A percentile compares a stretch with the other conserved stretches of the same genome.
Conservation (phyloP, 2,888 invertebrate genomes). For the Apamea sordens region DNA sequence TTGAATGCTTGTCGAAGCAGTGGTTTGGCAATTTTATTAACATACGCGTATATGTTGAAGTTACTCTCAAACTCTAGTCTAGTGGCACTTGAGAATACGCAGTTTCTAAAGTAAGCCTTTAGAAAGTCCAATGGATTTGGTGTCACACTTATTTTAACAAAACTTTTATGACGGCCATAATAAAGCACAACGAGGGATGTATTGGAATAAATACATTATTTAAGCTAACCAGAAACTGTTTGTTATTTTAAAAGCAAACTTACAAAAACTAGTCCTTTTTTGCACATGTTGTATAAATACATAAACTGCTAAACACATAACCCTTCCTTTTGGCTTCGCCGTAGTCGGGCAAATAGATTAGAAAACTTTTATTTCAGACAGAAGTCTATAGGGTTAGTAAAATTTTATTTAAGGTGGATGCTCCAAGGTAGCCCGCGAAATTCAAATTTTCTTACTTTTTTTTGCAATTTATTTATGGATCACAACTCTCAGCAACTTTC, state of each 20-base stretch:
- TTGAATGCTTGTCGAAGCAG: constrained; percentile 14
- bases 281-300: background rate
- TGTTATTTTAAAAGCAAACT: background rate
- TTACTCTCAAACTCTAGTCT: constrained; percentile 25
- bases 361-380: no score
- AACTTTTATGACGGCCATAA: background rate
- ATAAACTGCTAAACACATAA: background rate
- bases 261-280: background rate
- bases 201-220: constrained; percentile 19
- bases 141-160: constrained; percentile 12
- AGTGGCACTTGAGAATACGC: constrained; percentile 44
- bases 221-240: background rate
- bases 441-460: no score
- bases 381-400: no score
- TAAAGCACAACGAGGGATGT: background rate
- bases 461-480: no score
- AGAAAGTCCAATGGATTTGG: constrained; percentile 44
- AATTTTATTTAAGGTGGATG: no score
- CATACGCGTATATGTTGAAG: constrained; percentile 25
- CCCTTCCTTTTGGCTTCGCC: background rate
- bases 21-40: constrained; percentile 29
- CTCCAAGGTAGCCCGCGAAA: no score
- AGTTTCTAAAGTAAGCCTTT: constrained; percentile 30
- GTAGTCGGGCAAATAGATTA: background rate
- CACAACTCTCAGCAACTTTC: no score